Evolutionary conservation across 35 echinoderm and acorn worm genomes (phyloP).

Genomic region (Holothuria glaberrima): DNA sequence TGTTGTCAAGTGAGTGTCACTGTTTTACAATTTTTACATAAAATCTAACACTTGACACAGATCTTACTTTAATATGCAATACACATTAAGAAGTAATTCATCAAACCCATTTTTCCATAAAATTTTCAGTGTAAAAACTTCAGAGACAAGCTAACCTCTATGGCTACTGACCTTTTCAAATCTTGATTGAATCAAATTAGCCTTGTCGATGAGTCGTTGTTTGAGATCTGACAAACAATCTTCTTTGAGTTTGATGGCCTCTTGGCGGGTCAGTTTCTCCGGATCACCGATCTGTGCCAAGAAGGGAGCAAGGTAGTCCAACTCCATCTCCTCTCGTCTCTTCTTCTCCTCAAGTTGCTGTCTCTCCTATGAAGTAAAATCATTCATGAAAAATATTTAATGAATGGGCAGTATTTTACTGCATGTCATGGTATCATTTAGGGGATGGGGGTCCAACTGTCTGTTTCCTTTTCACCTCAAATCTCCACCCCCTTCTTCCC

Average conservation of each 20-base stretch:
- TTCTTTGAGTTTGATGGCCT: slow-evolving; percentile 92
- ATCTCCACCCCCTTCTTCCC: too few relatives aligned
- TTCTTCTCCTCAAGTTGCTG: slow-evolving; percentile 98
- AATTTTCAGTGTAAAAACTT: too few relatives aligned
- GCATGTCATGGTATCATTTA: too few relatives aligned
- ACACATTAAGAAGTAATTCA: too few relatives aligned
- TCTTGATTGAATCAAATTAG: slow-evolving; percentile 95
- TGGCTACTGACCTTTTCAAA: slow-evolving; percentile 82
- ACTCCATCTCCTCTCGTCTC: slow-evolving; percentile 94
- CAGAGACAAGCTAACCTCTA: too few relatives aligned
- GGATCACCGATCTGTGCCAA: slow-evolving; percentile 97
- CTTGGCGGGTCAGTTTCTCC: slow-evolving; percentile 82
- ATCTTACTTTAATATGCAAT: too few relatives aligned
- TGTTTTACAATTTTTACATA: too few relatives aligned
- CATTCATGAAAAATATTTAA: not conserved
- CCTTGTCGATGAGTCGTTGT: slow-evolving; percentile 96
- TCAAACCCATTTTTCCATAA: too few relatives aligned
- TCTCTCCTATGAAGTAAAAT: slow-evolving; percentile 65
- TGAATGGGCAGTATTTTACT: not conserved
- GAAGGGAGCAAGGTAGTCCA: slow-evolving; percentile 98
- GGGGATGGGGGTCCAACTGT: too few relatives aligned
- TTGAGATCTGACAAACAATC: slow-evolving; percentile 98
- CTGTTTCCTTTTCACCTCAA: too few relatives aligned
- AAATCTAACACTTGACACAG: too few relatives aligned
- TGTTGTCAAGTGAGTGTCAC: too few relatives aligned